A percentile compares a stretch with the other conserved stretches of the same genome.
Evolutionary conservation across 1,140 invertebrate genomes (phyloP).

Genomic region (Musca vetustissima): DNA sequence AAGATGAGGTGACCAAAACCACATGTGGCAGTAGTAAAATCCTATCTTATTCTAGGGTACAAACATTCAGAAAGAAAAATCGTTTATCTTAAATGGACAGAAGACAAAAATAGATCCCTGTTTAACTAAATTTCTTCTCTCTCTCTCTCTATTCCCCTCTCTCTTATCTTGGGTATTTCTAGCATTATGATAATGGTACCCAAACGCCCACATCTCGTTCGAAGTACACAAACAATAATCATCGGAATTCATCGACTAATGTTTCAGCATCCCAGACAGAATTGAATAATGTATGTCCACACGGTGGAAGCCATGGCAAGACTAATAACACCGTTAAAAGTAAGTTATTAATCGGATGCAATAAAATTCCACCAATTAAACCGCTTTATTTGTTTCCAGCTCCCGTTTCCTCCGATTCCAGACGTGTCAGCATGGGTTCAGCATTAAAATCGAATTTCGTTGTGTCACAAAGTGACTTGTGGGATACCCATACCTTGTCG

Average conservation of each 20-base stretch:
- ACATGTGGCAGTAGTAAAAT: too few species aligned
- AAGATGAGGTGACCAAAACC: too few species aligned
- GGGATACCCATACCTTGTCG: constrained; percentile 65
- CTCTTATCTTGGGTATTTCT: not conserved
- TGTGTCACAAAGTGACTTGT: constrained; percentile 65
- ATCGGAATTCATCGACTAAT: constrained; percentile 50
- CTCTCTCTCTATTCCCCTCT: not conserved
- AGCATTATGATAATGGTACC: constrained; percentile 49
- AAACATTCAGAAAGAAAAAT: too few species aligned
- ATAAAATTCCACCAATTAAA: too few species aligned
- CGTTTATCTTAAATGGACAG: not conserved
- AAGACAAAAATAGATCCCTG: too few species aligned
- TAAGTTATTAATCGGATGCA: too few species aligned
- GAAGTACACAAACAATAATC: constrained; percentile 47
- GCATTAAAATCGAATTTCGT: constrained; percentile 62
- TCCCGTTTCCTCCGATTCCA: constrained; percentile 46
- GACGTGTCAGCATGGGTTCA: constrained; percentile 51
- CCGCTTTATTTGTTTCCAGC: constrained; percentile 31
- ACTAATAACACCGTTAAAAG: constrained; percentile 29
- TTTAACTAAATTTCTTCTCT: too few species aligned
- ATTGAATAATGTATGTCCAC: constrained; percentile 52
- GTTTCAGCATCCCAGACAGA: constrained; percentile 52
- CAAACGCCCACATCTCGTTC: constrained; percentile 47
- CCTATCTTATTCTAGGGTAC: too few species aligned
- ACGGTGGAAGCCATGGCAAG: constrained; percentile 29